Base-by-base conservation (phyloP, 2,113 vertebrate genomes). In the Gopherus flavomarginatus region DNA sequence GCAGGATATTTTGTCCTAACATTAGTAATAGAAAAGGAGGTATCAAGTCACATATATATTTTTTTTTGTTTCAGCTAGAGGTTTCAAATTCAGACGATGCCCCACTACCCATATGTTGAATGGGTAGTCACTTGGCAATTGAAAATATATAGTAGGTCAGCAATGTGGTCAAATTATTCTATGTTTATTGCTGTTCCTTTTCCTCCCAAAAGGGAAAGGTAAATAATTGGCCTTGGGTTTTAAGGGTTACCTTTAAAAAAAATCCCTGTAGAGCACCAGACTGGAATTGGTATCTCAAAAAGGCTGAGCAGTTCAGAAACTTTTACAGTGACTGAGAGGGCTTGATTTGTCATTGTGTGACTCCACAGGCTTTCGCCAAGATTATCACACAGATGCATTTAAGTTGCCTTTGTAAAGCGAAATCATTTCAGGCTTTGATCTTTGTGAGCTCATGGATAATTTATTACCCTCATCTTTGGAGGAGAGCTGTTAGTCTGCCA, bases 381-480 rank as follows among this genome's bases (percentile, higher is more conserved):
- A 54, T 49, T 17, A 86, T 90, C 19, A 47, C 62, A 31, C 65
- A 90, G 16, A 75, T 21, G 10, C 2, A 81, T n/a, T 57, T 85
- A 1, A 83, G 62, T 50, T 86, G 42, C 10, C 87, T 78, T 44
- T 2, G 24, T 72, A 85, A 95, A 83, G 83, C 6, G 3, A 89
- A 89, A 85, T 86, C 2, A 54, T 6, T 89, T 85, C 35, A 85
- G 44, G 85, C 65, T 11, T 80, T 95, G 78, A 91, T 54, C 82
- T 86, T 77, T 56, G 9, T 87, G 83, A 91, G 54, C 26, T 84
- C 77, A 56, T 83, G 59, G 5, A 78, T 90, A 49, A 89, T 65
- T 82, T 38, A 77, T 96, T 86, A 77, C 7, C 22, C 84, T n/a
- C 6, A 79, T n/a, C 54, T 94, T 82, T 85, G 54, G 88, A 93